Evolutionary conservation across 2,888 invertebrate species (phyloP).

Genomic region (Apamea sordens): DNA sequence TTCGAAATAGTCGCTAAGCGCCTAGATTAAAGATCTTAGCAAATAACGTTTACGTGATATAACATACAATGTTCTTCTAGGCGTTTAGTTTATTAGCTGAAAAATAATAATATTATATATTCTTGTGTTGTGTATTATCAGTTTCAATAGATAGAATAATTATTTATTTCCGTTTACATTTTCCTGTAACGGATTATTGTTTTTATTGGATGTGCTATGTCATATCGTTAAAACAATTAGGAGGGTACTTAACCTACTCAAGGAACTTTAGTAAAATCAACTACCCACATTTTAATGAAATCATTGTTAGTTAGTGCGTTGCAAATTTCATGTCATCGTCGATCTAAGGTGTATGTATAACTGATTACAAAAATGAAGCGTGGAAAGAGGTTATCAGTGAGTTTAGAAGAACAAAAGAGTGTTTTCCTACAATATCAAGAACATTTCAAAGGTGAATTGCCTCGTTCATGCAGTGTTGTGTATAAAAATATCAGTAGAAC

Average conservation of each 20-base stretch:
- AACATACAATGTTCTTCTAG: too few relatives aligned
- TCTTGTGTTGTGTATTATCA: too few relatives aligned
- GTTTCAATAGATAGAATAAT: too few relatives aligned
- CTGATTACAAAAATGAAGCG: neutral
- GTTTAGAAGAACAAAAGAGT: neutral
- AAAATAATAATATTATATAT: too few relatives aligned
- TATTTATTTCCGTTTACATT: neutral
- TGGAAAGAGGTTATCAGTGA: too few relatives aligned
- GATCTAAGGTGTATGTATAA: neutral
- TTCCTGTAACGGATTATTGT: neutral
- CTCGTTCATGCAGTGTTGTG: slow-evolving; percentile 7
- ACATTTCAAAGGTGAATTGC: slow-evolving; percentile 8
- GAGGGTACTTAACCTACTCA: neutral
- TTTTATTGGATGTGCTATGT: neutral
- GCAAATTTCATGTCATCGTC: too few relatives aligned
- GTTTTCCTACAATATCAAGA: slow-evolving; percentile 5
- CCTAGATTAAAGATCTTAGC: too few relatives aligned
- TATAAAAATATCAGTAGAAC: slow-evolving; percentile 5
- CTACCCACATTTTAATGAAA: neutral
- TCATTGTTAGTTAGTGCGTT: neutral
- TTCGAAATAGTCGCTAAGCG: too few relatives aligned
- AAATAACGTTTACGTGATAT: too few relatives aligned
- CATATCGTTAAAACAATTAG: neutral
- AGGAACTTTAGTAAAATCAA: neutral
- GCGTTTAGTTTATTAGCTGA: too few relatives aligned